Percentiles rank a stretch among this genome's conserved stretches.
phyloP scores from a whole-genome alignment of 1,140 invertebrate genomes.

The Linepithema humile region DNA sequence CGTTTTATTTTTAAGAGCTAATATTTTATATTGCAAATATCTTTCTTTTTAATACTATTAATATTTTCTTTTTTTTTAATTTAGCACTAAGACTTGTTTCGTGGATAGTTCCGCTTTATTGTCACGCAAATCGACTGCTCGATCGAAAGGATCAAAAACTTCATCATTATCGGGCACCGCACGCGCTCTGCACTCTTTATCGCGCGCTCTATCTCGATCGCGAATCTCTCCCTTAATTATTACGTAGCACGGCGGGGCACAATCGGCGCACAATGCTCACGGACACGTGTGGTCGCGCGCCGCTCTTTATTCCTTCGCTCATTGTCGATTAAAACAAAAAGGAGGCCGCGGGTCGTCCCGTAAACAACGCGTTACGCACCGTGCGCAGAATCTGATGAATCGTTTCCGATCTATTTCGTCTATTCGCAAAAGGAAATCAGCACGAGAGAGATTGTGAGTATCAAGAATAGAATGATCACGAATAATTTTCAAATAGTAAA shows the following conservation, averaged over 20 bases:
- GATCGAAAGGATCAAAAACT: constrained; percentile 7
- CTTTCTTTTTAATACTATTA: no score
- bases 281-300: constrained; percentile 74
- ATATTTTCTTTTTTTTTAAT: neutral
- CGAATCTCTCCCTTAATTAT: constrained; percentile 80
- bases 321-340: constrained; percentile 80
- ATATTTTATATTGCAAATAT: no score
- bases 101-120: neutral
- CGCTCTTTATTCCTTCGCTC: constrained; percentile 65
- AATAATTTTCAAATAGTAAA: neutral
- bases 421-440: neutral
- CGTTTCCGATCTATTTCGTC: constrained; percentile 45
- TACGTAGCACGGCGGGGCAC: constrained; percentile 72
- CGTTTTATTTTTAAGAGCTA: no score
- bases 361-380: constrained; percentile 47
- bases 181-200: constrained; percentile 58
- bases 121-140: neutral
- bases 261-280: constrained; percentile 64
- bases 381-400: constrained; percentile 56
- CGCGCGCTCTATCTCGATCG: constrained; percentile 71
- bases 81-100: neutral
- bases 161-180: constrained; percentile 33
- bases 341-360: constrained; percentile 59
- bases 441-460: neutral
- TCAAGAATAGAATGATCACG: neutral